phyloP scores from a whole-genome alignment of 2,113 vertebrate genomes.

The Limnothrissa miodon region DNA sequence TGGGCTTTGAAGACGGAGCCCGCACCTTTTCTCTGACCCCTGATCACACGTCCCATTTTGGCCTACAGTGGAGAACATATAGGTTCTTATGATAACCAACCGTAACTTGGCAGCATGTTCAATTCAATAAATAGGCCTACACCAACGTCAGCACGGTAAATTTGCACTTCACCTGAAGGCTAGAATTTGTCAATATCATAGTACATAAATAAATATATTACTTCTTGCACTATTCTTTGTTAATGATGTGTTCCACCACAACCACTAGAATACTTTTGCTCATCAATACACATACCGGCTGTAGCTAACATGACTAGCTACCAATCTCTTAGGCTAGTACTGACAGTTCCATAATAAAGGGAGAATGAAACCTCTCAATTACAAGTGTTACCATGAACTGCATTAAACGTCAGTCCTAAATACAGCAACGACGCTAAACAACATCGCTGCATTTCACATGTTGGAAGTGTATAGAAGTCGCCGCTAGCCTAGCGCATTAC shows the following conservation, averaged over 20 bases:
- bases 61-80: slow-evolving; percentile 38
- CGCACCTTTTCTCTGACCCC: slow-evolving; percentile 95
- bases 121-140: neutral
- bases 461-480: neutral
- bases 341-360: neutral
- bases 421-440: too few species aligned
- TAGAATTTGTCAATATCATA: neutral
- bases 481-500: neutral
- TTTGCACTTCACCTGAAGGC: neutral
- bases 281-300: neutral
- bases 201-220: too few species aligned
- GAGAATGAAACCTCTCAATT: too few species aligned
- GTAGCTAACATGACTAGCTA: neutral
- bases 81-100: neutral
- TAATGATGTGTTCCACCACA: too few species aligned
- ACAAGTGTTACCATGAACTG: too few species aligned
- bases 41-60: slow-evolving; percentile 95
- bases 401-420: too few species aligned
- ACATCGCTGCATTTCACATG: neutral
- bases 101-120: neutral
- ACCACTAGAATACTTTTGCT: too few species aligned
- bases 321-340: neutral
- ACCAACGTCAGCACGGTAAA: neutral
- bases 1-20: slow-evolving; percentile 97
- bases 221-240: too few species aligned